Percentiles rank a stretch among this genome's conserved stretches.
Conservation (phyloP, 2,888 invertebrate genomes). For the Metallyticus violacea region DNA sequence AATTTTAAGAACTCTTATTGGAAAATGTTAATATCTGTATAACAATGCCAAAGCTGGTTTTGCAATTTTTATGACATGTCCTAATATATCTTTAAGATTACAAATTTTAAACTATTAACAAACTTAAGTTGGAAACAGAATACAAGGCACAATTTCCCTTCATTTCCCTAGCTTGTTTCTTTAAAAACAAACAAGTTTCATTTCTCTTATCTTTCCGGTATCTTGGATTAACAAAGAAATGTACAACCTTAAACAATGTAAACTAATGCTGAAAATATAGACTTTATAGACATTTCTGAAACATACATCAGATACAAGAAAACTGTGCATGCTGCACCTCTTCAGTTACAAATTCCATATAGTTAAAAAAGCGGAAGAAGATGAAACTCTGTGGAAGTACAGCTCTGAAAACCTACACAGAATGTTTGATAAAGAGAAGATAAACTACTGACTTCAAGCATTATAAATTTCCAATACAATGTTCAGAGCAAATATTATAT, state of each 20-base stretch:
- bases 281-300: not conserved
- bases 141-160: too few relatives aligned
- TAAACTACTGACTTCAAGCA: not conserved
- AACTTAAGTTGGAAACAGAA: too few relatives aligned
- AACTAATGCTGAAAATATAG: not conserved
- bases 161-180: too few relatives aligned
- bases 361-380: not conserved
- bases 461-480: not conserved
- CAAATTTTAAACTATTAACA: too few relatives aligned
- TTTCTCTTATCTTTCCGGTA: too few relatives aligned
- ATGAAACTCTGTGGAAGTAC: not conserved
- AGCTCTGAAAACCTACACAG: not conserved
- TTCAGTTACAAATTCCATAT: not conserved
- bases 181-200: too few relatives aligned
- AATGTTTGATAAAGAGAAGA: not conserved
- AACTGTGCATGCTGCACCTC: not conserved
- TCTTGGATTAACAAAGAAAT: too few relatives aligned
- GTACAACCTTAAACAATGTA: not conserved
- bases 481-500: not conserved
- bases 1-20: too few relatives aligned
- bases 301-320: not conserved
- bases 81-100: too few relatives aligned
- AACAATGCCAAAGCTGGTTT: too few relatives aligned
- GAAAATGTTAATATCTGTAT: too few relatives aligned
- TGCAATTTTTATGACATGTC: too few relatives aligned